Base-by-base conservation (phyloP, 2,888 invertebrate species). In the Clostera curtula region DNA sequence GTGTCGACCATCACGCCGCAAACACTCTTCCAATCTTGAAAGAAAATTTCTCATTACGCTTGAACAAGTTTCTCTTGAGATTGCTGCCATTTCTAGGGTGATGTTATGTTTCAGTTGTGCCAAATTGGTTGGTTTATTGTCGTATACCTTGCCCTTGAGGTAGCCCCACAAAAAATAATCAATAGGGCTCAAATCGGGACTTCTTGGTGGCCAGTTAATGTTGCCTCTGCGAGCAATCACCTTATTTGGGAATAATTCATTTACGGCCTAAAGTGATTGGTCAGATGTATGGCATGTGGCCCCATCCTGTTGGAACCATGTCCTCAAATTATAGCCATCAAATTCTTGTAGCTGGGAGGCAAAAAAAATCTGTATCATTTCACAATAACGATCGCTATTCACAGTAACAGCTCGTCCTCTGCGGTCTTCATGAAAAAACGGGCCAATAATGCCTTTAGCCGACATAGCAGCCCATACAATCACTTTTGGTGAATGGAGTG, bases 351-450 rank as follows among this genome's bases (percentile, higher is more conserved):
- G 29, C 27, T 38, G 30, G 25, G 39, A 37, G 27, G 18, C 34
- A 32, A 40, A 41, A 40, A 44, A 40, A 15, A 26, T 35, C 32
- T 34, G 24, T 26, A 48, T 21, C 42, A 43, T 43, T 23, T 36
- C 36, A 25, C 40, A 31, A 44, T 49, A 46, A 34, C 35, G 37
- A 25, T 44, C 43, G 27, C 29, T 34, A 39, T 37, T 47, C 29
- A 40, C 45, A 34, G 21, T 45, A 5, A 34, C 5, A 22, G 40
- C 31, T 34, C 37, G 29, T 21, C 32, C 27, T 22, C 36, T 25
- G 19, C 10, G 34, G 20, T 45, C 35, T 36, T 45, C 39, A 43
- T 43, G 43, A 41, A 52, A 48, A 22, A 37, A 48, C 25, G 53
- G 50, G 12, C 42, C 37, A n/a, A 42, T 36, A 20, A 43, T 43